Conservation (phyloP, 2,888 invertebrate species). For the Mantis religiosa region DNA sequence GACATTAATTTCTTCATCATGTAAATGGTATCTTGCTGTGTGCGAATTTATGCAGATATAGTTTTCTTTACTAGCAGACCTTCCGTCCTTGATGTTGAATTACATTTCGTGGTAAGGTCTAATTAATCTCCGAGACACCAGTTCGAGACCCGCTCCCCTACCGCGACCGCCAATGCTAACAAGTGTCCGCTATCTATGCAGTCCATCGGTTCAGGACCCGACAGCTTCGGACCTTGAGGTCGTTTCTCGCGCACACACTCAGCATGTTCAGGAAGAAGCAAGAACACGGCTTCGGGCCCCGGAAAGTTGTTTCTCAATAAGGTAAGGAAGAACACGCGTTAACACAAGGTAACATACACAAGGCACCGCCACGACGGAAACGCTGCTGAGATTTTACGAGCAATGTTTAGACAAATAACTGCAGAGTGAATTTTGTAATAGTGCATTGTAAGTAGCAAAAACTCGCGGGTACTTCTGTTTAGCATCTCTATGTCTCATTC, state of each 20-base stretch:
- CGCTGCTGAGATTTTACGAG: too few relatives aligned
- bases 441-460: too few relatives aligned
- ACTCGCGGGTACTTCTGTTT: too few relatives aligned
- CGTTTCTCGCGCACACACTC: not conserved
- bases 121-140: not conserved
- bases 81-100: not conserved
- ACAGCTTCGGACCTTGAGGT: not conserved
- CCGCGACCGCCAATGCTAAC: not conserved
- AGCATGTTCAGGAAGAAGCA: not conserved
- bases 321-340: not conserved
- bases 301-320: not conserved
- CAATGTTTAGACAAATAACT: too few relatives aligned
- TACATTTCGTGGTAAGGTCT: not conserved
- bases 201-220: not conserved
- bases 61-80: not conserved
- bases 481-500: too few relatives aligned
- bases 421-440: too few relatives aligned
- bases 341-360: not conserved
- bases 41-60: not conserved
- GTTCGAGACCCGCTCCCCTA: not conserved
- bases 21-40: not conserved
- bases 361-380: too few relatives aligned
- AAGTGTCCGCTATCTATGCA: not conserved
- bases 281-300: not conserved
- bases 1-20: too few relatives aligned